Evolutionary conservation across 1,140 invertebrate genomes (phyloP), one percentile per base, ranked within the genome.

Genomic region (Batillaria attramentaria): DNA sequence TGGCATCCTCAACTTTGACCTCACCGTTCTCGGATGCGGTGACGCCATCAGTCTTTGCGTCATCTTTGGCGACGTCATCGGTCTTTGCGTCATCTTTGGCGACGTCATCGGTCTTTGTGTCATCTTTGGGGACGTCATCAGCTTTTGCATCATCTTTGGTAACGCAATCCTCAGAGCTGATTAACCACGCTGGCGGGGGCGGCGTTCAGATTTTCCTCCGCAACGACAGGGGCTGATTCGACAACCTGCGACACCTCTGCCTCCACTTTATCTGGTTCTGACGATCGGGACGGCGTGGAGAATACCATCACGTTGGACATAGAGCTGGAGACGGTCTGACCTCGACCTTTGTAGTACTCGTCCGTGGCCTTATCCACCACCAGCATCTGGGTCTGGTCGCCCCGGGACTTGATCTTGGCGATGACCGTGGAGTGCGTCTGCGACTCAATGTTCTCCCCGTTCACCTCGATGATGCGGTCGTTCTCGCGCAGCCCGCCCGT

Each of bases 361-460:
- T 97, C 94, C 82, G 96, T 93, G 86, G 95, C 93, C 37, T 94
- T 92, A 89, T 97, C 96, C n/a, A 96, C 93, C 50, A 99, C 97
- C 75, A 99, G 93, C 62, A 99, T 92, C 85, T 95, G 95, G 0
- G 97, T 98, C 90, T 97, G 95, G 83, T 95, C 94, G 1, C 95
- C 92, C 79, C 96, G 93, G 35, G 95, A 94, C 92, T 99, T 99
- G 50, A 92, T 88, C 43, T 84, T 76, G n/a, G 80, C 66, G 60
- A 91, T 90, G 57, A 93, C 93, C 90, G 97, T 95, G 89, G 97
- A 96, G 92, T 99, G 97, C 69, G 96, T 96, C 92, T 99, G 97
- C 95, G 95, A 28, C 28, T 94, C 93, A 86, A 99, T 97, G 90
- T 96, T 91, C 37, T 79, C 81, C 41, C 90, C 91, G 80, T 93